Conservation (phyloP, 2,797 vertebrate genomes). For the Novumbra hubbsi region DNA sequence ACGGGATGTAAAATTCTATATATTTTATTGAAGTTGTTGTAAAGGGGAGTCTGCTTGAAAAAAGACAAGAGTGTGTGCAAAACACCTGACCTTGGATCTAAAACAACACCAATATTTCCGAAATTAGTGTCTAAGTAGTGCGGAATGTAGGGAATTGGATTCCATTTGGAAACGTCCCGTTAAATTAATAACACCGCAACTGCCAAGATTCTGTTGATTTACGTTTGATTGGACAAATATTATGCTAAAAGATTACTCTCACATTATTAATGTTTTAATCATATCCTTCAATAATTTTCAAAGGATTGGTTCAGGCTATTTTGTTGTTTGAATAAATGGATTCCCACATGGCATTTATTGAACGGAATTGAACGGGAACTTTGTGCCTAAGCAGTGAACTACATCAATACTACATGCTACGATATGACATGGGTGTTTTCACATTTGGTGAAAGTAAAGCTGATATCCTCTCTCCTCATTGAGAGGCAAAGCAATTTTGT, state of each 20-base stretch:
- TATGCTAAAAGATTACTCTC: background rate
- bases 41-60: background rate
- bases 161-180: background rate
- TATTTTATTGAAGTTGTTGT: background rate
- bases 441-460: too few species aligned
- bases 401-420: too few species aligned
- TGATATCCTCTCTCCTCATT: too few species aligned
- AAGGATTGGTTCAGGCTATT: background rate
- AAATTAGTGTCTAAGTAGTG: background rate
- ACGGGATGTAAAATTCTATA: background rate
- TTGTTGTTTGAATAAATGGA: background rate
- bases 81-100: background rate
- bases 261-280: background rate
- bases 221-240: background rate
- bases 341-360: background rate
- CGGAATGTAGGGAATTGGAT: background rate
- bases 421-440: too few species aligned
- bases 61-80: background rate
- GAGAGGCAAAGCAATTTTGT: too few species aligned
- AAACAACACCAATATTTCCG: too few species aligned
- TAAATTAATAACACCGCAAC: background rate
- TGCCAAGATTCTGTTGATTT: background rate
- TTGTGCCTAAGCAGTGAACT: background rate
- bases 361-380: background rate
- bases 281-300: background rate